These are phyloP conservation scores for Thomomys bottae DNA, from an alignment of 2,113 vertebrate species.

Conservation along the genomic window DNA sequence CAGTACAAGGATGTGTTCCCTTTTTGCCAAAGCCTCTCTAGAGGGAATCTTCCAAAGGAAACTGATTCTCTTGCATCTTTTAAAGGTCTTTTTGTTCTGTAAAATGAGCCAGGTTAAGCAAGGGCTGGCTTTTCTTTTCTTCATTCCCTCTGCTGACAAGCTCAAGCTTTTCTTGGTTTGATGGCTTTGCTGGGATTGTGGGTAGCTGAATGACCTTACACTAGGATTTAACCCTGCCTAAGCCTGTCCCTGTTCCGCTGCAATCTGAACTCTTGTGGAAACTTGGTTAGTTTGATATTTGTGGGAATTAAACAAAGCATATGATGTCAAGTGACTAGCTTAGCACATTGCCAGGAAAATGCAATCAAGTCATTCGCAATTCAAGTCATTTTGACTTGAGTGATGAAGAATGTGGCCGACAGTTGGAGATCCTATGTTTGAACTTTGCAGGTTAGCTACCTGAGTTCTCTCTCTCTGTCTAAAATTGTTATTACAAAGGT, in stretches of 20 bases:
- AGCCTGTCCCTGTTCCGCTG: not conserved
- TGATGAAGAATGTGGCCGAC: not conserved
- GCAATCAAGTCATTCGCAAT: not conserved
- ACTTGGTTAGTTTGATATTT: not conserved
- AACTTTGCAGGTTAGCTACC: not conserved
- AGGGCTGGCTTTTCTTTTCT: slow-evolving; percentile 33
- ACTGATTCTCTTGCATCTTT: not conserved
- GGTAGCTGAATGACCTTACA: not conserved
- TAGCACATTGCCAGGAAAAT: not conserved
- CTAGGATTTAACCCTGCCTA: not conserved
- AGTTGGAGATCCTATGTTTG: not conserved
- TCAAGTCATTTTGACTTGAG: fast-evolving
- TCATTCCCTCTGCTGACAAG: not conserved
- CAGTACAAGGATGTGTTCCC: slow-evolving; percentile 71
- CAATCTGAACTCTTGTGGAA: not conserved
- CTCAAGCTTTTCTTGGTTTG: not conserved
- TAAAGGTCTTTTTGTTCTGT: slow-evolving; percentile 73
- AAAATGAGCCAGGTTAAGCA: slow-evolving; percentile 67
- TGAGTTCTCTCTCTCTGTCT: no score
- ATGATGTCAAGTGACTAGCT: not conserved
- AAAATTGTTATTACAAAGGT: no score
- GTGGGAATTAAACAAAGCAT: not conserved
- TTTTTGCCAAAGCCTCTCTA: slow-evolving; percentile 74
- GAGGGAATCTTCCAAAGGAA: slow-evolving; percentile 57
- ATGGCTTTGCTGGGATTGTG: not conserved